These are phyloP conservation scores for Cremastinae sp. DNA, from an alignment of 2,888 invertebrate species.

Conservation along the genomic window DNA sequence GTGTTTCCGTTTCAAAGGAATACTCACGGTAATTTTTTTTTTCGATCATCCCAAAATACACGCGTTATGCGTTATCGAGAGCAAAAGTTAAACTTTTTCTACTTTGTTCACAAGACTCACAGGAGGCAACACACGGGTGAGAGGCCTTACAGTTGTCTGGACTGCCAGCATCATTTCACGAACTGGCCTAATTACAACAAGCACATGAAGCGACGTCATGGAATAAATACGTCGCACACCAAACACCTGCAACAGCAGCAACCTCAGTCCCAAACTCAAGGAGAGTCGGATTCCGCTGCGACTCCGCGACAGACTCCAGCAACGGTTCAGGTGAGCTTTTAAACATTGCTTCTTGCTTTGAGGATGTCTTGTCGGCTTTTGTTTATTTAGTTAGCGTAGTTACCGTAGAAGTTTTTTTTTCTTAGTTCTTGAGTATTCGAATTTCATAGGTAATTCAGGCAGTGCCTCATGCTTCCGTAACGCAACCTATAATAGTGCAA, in stretches of 20 bases:
- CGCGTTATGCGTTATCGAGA: neutral
- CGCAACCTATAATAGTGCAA: slow-evolving; percentile 77
- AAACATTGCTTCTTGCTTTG: too few relatives aligned
- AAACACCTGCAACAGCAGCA: slow-evolving; percentile 73
- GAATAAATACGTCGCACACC: slow-evolving; percentile 83
- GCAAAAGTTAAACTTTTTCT: neutral
- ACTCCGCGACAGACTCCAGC: slow-evolving; percentile 58
- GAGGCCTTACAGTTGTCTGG: slow-evolving; percentile 87
- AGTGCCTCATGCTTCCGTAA: slow-evolving; percentile 70
- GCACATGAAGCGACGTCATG: slow-evolving; percentile 89
- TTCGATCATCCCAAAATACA: neutral
- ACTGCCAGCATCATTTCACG: slow-evolving; percentile 88
- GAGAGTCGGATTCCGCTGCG: slow-evolving; percentile 44
- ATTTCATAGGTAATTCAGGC: slow-evolving; percentile 68
- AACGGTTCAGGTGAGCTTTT: slow-evolving; percentile 65
- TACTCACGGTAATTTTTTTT: slow-evolving; percentile 82
- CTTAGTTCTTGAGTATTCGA: neutral
- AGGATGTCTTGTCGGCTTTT: slow-evolving; percentile 36
- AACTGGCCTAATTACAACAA: slow-evolving; percentile 93
- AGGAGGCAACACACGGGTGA: slow-evolving; percentile 86
- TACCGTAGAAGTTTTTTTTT: neutral
- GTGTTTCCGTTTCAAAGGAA: slow-evolving; percentile 89
- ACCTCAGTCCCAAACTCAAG: slow-evolving; percentile 58
- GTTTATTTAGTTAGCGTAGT: neutral
- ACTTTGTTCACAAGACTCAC: slow-evolving; percentile 82